These are phyloP conservation scores for Carassius carassius DNA, from an alignment of 2,113 vertebrate genomes.

Conservation along the genomic window DNA sequence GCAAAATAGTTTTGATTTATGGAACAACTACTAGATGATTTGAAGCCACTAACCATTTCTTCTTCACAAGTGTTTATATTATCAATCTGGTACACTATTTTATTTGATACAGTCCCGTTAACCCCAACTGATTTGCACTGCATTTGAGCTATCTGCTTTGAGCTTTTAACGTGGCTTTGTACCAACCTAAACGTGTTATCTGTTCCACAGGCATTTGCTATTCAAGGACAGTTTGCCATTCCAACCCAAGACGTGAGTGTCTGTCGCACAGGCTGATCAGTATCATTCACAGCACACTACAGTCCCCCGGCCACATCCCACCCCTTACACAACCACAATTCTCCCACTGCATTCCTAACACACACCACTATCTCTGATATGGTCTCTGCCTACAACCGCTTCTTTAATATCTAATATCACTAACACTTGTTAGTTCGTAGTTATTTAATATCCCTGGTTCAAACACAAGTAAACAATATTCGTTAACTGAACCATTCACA, in stretches of 20 bases:
- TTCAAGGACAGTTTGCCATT: slow-evolving; percentile 90
- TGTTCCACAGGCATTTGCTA: slow-evolving; percentile 83
- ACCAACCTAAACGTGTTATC: slow-evolving; percentile 29
- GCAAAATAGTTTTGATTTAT: neutral
- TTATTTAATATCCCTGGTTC: slow-evolving; percentile 25
- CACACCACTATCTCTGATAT: slow-evolving; percentile 55
- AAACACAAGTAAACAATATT: slow-evolving; percentile 20
- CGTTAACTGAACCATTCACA: slow-evolving; percentile 41
- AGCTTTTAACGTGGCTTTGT: no score
- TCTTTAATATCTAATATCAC: slow-evolving; percentile 34
- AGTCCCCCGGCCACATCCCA: slow-evolving; percentile 63
- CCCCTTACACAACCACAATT: slow-evolving; percentile 57
- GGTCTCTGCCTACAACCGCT: slow-evolving; percentile 7
- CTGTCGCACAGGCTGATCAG: slow-evolving; percentile 39
- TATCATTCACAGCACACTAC: slow-evolving; percentile 55
- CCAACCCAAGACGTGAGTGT: slow-evolving; percentile 93
- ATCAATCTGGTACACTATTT: neutral
- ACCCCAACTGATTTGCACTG: no score
- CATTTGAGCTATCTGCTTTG: neutral
- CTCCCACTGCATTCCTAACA: slow-evolving; percentile 63
- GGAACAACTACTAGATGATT: neutral
- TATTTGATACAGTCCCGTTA: neutral
- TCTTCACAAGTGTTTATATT: neutral
- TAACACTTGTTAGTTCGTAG: slow-evolving; percentile 37
- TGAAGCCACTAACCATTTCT: neutral